Evolutionary conservation across 1,140 invertebrate species (phyloP).

Genomic region (Ditylenchus dipsaci): DNA sequence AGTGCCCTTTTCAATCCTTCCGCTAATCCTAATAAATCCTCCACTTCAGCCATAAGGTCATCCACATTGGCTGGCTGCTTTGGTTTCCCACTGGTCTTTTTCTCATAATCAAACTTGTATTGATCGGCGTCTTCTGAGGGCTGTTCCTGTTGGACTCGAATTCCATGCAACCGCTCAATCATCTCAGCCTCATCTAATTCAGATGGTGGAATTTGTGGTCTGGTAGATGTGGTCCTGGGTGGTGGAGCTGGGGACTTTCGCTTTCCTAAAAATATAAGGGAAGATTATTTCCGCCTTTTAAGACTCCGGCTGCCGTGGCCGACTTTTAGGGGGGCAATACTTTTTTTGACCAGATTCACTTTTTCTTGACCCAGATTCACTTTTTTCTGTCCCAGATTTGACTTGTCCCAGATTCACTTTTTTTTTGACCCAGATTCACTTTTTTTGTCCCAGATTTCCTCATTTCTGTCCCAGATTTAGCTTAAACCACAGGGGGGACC

Average conservation of each 20-base stretch:
- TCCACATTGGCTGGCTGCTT: background rate
- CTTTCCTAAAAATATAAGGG: background rate
- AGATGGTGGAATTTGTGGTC: background rate
- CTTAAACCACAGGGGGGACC: too few species aligned
- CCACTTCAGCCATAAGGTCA: slow-evolving; percentile 11
- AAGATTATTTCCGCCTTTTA: too few species aligned
- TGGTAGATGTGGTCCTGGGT: background rate
- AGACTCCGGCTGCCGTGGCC: too few species aligned
- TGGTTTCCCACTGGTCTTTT: slow-evolving; percentile 11
- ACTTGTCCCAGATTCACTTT: too few species aligned
- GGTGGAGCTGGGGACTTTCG: background rate
- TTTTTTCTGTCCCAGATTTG: too few species aligned
- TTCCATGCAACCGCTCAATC: slow-evolving; percentile 32
- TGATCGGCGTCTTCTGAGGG: slow-evolving; percentile 32
- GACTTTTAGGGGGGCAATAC: too few species aligned
- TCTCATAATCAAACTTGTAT: slow-evolving; percentile 43
- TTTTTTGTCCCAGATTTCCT: too few species aligned
- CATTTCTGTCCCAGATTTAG: too few species aligned
- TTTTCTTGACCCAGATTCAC: too few species aligned
- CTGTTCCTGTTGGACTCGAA: slow-evolving; percentile 29
- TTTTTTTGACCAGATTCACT: too few species aligned
- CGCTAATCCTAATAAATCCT: slow-evolving; percentile 17
- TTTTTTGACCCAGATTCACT: too few species aligned
- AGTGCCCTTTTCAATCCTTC: slow-evolving; percentile 4
- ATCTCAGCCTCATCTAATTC: background rate